Percentiles rank a stretch among this genome's conserved stretches.
Evolutionary conservation across 2,113 vertebrate genomes (phyloP).

Genomic region (Phyllostomus hastatus): DNA sequence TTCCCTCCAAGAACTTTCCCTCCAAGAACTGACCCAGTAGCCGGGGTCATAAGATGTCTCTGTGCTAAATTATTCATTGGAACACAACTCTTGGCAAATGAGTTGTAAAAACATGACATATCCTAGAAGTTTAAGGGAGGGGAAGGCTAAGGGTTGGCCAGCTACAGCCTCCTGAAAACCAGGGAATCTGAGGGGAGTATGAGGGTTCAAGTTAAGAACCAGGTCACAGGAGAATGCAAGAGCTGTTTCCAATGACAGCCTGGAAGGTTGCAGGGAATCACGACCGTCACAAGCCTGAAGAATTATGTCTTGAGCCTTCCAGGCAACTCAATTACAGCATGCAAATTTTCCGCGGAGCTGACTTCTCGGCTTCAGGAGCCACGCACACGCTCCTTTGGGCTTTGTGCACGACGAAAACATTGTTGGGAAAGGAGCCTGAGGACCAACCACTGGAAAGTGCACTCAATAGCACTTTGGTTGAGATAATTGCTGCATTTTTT

Average conservation of each 20-base stretch:
- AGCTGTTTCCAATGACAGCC: neutral
- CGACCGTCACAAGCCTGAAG: neutral
- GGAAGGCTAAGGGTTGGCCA: neutral
- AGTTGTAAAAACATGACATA: neutral
- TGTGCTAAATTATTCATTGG: neutral
- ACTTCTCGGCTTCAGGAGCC: constrained; percentile 57
- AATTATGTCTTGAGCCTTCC: constrained; percentile 43
- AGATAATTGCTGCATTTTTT: constrained; percentile 70
- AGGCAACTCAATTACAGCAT: constrained; percentile 57
- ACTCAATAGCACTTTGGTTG: constrained; percentile 75
- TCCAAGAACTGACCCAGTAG: neutral
- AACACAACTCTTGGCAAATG: neutral
- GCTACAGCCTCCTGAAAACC: neutral
- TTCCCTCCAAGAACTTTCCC: neutral
- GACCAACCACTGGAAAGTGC: constrained; percentile 70
- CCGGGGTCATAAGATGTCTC: neutral
- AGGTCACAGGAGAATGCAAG: neutral
- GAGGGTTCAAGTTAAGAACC: neutral
- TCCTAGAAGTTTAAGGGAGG: neutral
- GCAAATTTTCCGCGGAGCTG: constrained; percentile 62
- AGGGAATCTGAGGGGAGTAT: neutral
- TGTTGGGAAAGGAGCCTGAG: constrained; percentile 69
- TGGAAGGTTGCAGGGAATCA: constrained; percentile 9
- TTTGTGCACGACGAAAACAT: constrained; percentile 59
- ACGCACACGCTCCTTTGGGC: constrained; percentile 46